Base-by-base conservation (phyloP, 2,888 invertebrate species). In the Zaprionus obscuricornis region DNA sequence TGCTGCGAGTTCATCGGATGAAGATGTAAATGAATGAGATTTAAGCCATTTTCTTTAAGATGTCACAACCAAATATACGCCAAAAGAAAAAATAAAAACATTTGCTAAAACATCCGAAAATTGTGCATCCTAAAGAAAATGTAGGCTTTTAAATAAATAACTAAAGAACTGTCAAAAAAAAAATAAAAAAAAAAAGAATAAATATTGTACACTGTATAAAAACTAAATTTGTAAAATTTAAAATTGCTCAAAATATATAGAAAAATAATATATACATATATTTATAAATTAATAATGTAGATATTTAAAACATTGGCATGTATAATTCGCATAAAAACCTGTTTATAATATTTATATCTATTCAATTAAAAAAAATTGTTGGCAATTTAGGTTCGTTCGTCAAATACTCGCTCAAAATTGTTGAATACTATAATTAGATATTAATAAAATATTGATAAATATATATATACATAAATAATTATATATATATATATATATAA, bases 1-100 rank as follows among this genome's bases (percentile, higher is more conserved):
- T 8, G 93, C 93, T 71, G 93, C 93, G 56, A 91, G 91, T 51
- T 91, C 91, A 45, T 91, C 91, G 3, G 91, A 91, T 50, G 91
- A 91, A 58, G 91, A 91, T 68, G 71, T 89, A 57, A 89, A 89
- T 71, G 90, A 90, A 90, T 90, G 90, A 90, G 90, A 90, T 88
- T 88, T 90, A 82, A 90, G 89, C 81, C 88, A 90, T 88, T 89
- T 90, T 88, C 89, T 90, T 86, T 90, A 90, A 78, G 83, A 55
- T 78, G 81, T 54, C 58, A 40, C 63, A 49, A 26, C 20, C 10
- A 50, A 22, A 26, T 34, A 37, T 50, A 49, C 42, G 46, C 55
- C 57, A 51, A 50, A 50, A 49, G 29, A 57, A 40, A 33, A 33
- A 10, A 13, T n/a, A 14, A 16, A n/a, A n/a, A 18, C 20, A 18